Conservation (phyloP, 2,888 invertebrate genomes). For the Charanyca ferruginea region DNA sequence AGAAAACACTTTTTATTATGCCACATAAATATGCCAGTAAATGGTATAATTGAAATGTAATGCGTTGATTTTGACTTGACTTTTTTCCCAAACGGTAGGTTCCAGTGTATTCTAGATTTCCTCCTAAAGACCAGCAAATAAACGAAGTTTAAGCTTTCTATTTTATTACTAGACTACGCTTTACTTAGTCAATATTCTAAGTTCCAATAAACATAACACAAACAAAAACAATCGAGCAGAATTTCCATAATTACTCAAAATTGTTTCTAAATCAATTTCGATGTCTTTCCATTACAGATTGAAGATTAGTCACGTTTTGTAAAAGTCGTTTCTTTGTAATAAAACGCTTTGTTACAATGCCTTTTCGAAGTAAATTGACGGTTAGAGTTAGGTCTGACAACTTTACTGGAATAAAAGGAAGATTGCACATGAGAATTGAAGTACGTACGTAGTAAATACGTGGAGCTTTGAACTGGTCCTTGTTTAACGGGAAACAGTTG, state of each 20-base stretch:
- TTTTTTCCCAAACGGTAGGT: too few species aligned
- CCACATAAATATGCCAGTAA: too few species aligned
- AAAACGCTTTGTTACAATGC: constrained; percentile 48
- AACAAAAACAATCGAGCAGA: not conserved
- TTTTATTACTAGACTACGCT: not conserved
- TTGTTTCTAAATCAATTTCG: constrained; percentile 28
- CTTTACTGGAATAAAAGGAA: constrained; percentile 24
- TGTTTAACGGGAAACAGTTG: not conserved
- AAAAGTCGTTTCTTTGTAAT: constrained; percentile 33
- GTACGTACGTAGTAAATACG: constrained; percentile 8
- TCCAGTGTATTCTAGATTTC: too few species aligned
- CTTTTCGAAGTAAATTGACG: constrained; percentile 55
- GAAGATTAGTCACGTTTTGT: constrained; percentile 54
- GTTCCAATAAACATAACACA: not conserved
- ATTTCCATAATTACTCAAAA: constrained; percentile 12
- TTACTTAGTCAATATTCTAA: not conserved
- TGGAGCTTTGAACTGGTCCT: constrained; percentile 8
- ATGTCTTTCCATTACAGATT: constrained; percentile 39
- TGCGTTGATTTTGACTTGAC: too few species aligned
- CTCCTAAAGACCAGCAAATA: too few species aligned
- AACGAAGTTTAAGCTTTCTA: not conserved
- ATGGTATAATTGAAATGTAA: too few species aligned
- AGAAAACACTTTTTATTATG: too few species aligned
- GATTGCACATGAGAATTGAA: constrained; percentile 25
- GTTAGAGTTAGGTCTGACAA: constrained; percentile 58